Conservation (phyloP, 2,888 invertebrate species). For the Cactoblastis cactorum region DNA sequence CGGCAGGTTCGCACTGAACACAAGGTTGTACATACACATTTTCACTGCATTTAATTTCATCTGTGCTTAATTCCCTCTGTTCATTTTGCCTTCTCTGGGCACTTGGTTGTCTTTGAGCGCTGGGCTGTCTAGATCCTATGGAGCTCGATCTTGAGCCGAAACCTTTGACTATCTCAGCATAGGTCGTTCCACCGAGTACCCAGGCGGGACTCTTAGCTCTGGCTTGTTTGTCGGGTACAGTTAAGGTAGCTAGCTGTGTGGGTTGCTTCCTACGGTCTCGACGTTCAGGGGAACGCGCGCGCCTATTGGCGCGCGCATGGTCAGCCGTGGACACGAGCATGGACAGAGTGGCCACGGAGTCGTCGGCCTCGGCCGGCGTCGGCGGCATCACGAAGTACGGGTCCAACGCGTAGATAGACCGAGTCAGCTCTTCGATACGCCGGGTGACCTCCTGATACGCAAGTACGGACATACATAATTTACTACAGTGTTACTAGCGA, state of each 20-base stretch:
- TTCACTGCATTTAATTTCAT: conserved; percentile 34
- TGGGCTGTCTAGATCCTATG: conserved; percentile 39
- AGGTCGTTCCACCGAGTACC: conserved; percentile 86
- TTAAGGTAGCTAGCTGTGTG: conserved; percentile 70
- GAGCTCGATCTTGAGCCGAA: conserved; percentile 59
- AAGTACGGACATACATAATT: conserved; percentile 77
- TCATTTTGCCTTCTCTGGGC: conserved; percentile 30
- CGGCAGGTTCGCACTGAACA: conserved; percentile 38
- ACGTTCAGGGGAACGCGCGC: conserved; percentile 79
- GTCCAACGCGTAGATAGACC: conserved; percentile 86
- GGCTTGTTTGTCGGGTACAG: conserved; percentile 25
- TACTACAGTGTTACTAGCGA: conserved; percentile 55
- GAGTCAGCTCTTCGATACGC: conserved; percentile 85
- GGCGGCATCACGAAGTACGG: conserved; percentile 82
- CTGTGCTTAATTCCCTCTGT: conserved; percentile 17
- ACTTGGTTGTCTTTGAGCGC: conserved; percentile 32
- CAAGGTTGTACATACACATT: conserved; percentile 40
- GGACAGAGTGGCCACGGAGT: conserved; percentile 77
- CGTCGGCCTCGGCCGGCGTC: conserved; percentile 80
- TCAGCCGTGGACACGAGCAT: conserved; percentile 53
- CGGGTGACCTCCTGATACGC: conserved; percentile 85
- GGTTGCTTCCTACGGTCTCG: conserved; percentile 52
- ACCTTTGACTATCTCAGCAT: conserved; percentile 89
- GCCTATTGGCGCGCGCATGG: conserved; percentile 66
- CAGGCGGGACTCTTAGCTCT: conserved; percentile 81